Evolutionary conservation across 1,140 invertebrate species (phyloP), one percentile per base, ranked within the genome.

Genomic region (Cydia pomonella): DNA sequence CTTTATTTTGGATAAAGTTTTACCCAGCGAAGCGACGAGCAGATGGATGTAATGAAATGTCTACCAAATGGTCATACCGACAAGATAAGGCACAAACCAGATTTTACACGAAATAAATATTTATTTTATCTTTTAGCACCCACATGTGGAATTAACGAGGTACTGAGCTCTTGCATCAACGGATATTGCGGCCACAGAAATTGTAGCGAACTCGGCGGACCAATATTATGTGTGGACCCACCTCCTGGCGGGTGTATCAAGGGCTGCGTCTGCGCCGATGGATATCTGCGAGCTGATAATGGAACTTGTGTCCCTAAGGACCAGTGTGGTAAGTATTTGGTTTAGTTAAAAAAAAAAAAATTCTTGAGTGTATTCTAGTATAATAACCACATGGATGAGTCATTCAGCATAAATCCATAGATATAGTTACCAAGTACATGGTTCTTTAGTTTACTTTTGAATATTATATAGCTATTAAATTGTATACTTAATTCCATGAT

Each of bases 221-320:
- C 75, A 1, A 41, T 33, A 21, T 1, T 53, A 27, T 79, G 77
- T 75, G 21, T 59, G n/a, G 9, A 53, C 33, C 9, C 44, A 16
- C 44, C 44, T 47, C 64, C 75, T 12, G 9, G 16, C 1, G 41
- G 50, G 13, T 77, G 75, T 21, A 21, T 12, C 5, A 23, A 69
- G 10, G 77, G 76, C 33, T 81, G 80, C 66, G 38, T 77, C 0
- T 82, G 80, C 47, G 27, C 73, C 63, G 23, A 75, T 2, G 77
- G 77, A 71, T 76, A 74, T 62, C 18, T 77, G 7, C 25, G 76
- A 27, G 23, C 63, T n/a, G 16, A 41, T 10, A 53, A 77, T 21
- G 76, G 78, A 16, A 72, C 41, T 53, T 81, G 80, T 18, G 44
- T 81, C 12, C 75, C 76, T 25, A 50, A 72, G 59, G 18, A 76